Evolutionary conservation across 2,113 vertebrate species (phyloP), one percentile per base, ranked within the genome.

Genomic region (Rynchops niger): DNA sequence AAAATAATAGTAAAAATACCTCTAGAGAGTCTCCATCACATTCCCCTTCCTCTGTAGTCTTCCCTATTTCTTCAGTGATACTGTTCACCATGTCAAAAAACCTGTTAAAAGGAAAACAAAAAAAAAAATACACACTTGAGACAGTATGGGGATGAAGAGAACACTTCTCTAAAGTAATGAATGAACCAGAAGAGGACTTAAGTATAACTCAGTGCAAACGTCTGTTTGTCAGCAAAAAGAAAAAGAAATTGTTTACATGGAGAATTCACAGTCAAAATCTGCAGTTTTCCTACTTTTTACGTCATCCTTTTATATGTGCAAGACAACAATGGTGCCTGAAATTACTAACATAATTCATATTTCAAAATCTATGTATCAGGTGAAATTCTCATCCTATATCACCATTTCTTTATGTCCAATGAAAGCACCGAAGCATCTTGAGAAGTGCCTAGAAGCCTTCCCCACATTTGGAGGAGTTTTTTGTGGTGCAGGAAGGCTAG

Each of bases 81-180:
- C 98, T 99, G 95, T 99, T 99, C 76, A 99, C 99, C 98, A 99
- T 98, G 87, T 99, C 99, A 97, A 99, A 99, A 98, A 99, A 99
- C 95, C 99, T 99, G 93, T 65, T 84, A 88, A 84, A 55, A 30
- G 40, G 13, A 9, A 22, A 38, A 9, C 6, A n/a, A 83, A n/a
- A 30, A 0, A 7, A 76, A n/a, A 95, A 55, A 76, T 11, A 94
- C 17, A 84, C 0, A 9, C 18, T 84, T 73, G 12, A 96, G 58
- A 78, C 30, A 50, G 11, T 29, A 59, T 5, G 4, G 26, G 70
- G 58, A 84, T 50, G 93, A 40, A 36, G 9, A 29, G 12, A 92
- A 43, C 4, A 0, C 43, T 69, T 58, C 22, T 58, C 27, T 53
- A 11, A 55, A 55, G 13, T 12, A 38, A 79, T 45, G 45, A 88